Evolutionary conservation across 2,888 invertebrate species (phyloP).

Genomic region (Cephus spinipes): DNA sequence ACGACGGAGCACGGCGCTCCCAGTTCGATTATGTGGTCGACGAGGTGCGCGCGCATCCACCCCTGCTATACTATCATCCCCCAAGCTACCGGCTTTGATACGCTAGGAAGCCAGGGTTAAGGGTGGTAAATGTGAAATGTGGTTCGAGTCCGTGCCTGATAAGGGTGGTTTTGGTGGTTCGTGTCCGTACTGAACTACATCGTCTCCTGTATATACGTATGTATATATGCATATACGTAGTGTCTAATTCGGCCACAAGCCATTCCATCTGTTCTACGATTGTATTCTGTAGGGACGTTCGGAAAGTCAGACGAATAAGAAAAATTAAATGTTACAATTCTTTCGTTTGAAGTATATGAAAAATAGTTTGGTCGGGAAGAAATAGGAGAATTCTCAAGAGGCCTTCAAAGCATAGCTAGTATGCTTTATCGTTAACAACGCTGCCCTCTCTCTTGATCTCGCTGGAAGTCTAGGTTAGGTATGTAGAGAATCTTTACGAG

Average conservation of each 20-base stretch:
- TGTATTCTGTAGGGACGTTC: neutral
- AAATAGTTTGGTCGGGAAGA: neutral
- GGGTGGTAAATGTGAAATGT: constrained; percentile 3
- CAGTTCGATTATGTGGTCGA: constrained; percentile 64
- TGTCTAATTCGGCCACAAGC: neutral
- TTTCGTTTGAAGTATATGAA: neutral
- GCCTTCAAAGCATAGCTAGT: neutral
- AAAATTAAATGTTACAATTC: neutral
- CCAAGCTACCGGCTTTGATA: constrained; percentile 21
- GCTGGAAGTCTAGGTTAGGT: neutral
- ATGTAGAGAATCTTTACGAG: neutral
- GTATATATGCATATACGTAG: neutral
- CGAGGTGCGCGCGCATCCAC: constrained; percentile 54
- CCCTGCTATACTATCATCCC: constrained; percentile 37
- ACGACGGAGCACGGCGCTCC: constrained; percentile 64
- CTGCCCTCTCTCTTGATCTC: neutral
- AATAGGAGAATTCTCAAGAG: neutral
- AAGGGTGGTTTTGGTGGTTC: constrained; percentile 6
- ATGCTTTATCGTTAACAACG: neutral
- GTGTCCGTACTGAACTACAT: neutral
- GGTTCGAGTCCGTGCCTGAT: constrained; percentile 10
- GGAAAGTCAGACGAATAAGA: neutral
- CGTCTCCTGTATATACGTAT: neutral
- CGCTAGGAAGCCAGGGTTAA: constrained; percentile 10
- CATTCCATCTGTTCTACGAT: neutral